These are phyloP conservation scores for Calephelis nemesis DNA, from an alignment of 1,140 invertebrate genomes.

Conservation along the genomic window DNA sequence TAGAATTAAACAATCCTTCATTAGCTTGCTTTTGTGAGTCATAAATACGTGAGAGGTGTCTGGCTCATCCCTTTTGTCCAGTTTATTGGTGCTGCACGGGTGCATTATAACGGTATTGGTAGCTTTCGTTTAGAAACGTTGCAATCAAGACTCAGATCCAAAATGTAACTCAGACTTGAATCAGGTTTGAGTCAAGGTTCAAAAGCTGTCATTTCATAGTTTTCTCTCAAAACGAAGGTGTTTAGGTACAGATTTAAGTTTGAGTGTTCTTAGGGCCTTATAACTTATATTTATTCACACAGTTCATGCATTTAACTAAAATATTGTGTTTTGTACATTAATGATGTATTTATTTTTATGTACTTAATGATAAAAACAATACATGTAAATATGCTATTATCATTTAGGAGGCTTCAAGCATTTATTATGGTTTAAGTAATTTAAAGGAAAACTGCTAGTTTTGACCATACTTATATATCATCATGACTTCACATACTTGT, in stretches of 20 bases:
- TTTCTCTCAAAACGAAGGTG: too few species aligned
- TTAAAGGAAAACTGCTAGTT: neutral
- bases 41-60: conserved; percentile 21
- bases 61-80: conserved; percentile 17
- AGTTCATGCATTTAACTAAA: conserved; percentile 20
- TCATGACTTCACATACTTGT: neutral
- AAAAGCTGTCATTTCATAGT: too few species aligned
- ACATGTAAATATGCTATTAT: conserved; percentile 40
- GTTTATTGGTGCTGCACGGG: conserved; percentile 14
- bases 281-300: conserved; percentile 6
- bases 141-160: conserved; percentile 18
- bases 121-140: conserved; percentile 58
- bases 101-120: conserved; percentile 24
- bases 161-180: too few species aligned
- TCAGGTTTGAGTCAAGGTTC: too few species aligned
- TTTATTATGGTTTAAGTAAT: conserved; percentile 63
- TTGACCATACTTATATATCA: neutral
- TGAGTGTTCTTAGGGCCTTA: too few species aligned
- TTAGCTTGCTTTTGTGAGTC: conserved; percentile 19
- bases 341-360: conserved; percentile 21
- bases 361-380: conserved; percentile 8
- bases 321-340: conserved; percentile 17
- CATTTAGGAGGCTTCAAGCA: conserved; percentile 66
- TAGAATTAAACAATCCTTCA: conserved; percentile 16
- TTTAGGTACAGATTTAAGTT: too few species aligned